Percentiles rank a stretch among this genome's conserved stretches.
phyloP scores from a whole-genome alignment of 2,113 vertebrate species.

The Eudorcas thomsonii region DNA sequence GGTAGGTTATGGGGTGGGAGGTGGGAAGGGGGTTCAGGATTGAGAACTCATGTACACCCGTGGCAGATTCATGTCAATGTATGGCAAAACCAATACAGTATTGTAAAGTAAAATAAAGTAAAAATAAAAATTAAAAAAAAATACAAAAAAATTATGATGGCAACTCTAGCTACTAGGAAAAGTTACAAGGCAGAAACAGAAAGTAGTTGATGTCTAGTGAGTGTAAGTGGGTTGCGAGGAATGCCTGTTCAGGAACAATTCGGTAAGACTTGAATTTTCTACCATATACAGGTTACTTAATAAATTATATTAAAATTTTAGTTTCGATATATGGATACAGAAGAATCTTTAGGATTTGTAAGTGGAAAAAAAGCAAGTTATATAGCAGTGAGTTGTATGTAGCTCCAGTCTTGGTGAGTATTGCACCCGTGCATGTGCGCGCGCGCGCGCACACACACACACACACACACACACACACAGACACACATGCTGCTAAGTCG shows the following conservation, averaged over 20 bases:
- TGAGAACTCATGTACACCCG: no score
- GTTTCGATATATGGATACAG: neutral
- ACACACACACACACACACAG: rapidly evolving
- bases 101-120: no score
- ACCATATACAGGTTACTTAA: neutral
- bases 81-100: no score
- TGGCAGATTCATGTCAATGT: no score
- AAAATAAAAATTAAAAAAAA: no score
- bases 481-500: neutral
- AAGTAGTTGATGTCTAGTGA: neutral
- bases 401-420: neutral
- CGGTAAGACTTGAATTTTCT: neutral
- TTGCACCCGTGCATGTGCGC: rapidly evolving
- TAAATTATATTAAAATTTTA: neutral
- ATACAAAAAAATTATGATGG: neutral
- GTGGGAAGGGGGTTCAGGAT: no score
- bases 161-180: neutral
- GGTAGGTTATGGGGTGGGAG: neutral
- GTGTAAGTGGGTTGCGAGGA: neutral
- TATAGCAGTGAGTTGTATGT: neutral
- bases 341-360: neutral
- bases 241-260: neutral
- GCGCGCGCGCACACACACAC: rapidly evolving
- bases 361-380: neutral
- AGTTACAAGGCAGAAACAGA: neutral